Base-by-base conservation (phyloP, 2,888 invertebrate genomes). In the Drosophila diplacantha region DNA sequence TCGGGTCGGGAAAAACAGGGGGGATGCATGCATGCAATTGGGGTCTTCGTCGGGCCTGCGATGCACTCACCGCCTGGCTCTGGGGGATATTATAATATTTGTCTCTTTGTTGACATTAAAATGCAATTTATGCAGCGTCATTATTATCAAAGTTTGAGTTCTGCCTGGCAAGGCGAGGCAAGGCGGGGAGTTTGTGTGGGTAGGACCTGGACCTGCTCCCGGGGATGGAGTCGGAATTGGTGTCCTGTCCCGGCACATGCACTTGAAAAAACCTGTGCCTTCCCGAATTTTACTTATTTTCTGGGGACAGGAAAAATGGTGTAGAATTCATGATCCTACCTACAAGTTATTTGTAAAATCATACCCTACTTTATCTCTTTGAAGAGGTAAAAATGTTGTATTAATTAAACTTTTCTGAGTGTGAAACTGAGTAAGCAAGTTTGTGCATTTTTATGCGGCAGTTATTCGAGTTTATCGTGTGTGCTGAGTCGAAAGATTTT, bases 81-180 rank as follows among this genome's bases (percentile, higher is more conserved):
- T 61, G 64, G 54, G 62, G 50, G 41, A 73, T 75, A 80, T 82
- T 79, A 80, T 77, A 80, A 80, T 77, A 77, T 82, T 81, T 77
- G 80, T 75, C 80, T 79, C 68, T 77, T 72, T 82, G 80, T 82
- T 82, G 80, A 82, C 82, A 82, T 79, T 79, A 82, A 82, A 79
- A 79, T 75, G 82, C 80, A 80, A 80, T 82, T 80, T 78, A 77
- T 80, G 80, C 82, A 78, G 75, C 69, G 81, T 82, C 81, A 80
- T 79, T 80, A 82, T 77, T 72, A 80, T 63, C 69, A 64, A 62
- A 63, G 54, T 64, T 54, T 69, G 54, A 64, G 50, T 47, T 55
- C 31, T 26, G 62, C 53, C 62, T 43, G 63, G 41, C 35, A 35
- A 22, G 22, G 22, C 20, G 3, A 22, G 57, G 41, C 22, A 24